Percentiles rank a stretch among this genome's conserved stretches.
Evolutionary conservation across 2,113 vertebrate species (phyloP).

Genomic region (Silurus meridionalis): DNA sequence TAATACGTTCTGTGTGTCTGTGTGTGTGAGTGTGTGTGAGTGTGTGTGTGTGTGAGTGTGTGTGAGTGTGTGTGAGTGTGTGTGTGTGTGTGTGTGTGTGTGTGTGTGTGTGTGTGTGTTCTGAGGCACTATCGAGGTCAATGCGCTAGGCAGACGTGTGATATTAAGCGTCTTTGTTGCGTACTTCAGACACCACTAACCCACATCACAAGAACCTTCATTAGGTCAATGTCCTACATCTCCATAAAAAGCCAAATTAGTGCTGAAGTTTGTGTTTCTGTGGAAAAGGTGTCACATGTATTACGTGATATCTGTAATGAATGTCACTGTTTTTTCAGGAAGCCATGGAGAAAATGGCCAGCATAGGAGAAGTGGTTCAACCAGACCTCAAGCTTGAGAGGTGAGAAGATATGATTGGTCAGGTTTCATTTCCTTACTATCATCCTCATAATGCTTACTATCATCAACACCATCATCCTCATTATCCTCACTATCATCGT

Average conservation of each 20-base stretch:
- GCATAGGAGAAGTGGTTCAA: slow-evolving; percentile 81
- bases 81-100: background rate
- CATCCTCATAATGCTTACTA: too few relatives aligned
- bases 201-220: background rate
- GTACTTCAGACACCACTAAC: background rate
- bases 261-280: background rate
- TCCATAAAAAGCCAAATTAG: background rate
- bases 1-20: too few relatives aligned
- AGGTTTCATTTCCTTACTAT: too few relatives aligned
- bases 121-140: background rate
- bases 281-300: too few relatives aligned
- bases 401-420: slow-evolving; percentile 62
- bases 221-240: background rate
- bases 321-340: slow-evolving; percentile 73
- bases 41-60: too few relatives aligned
- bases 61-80: too few relatives aligned
- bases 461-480: too few relatives aligned
- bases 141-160: background rate
- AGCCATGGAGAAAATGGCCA: slow-evolving; percentile 90
- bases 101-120: background rate
- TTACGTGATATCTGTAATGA: background rate
- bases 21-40: too few relatives aligned
- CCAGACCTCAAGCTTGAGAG: slow-evolving; percentile 78
- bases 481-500: too few relatives aligned
- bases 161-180: too few relatives aligned